Evolutionary conservation across 2,888 invertebrate species (phyloP), one percentile per base, ranked within the genome.

Genomic region (Brachypterus glaber): DNA sequence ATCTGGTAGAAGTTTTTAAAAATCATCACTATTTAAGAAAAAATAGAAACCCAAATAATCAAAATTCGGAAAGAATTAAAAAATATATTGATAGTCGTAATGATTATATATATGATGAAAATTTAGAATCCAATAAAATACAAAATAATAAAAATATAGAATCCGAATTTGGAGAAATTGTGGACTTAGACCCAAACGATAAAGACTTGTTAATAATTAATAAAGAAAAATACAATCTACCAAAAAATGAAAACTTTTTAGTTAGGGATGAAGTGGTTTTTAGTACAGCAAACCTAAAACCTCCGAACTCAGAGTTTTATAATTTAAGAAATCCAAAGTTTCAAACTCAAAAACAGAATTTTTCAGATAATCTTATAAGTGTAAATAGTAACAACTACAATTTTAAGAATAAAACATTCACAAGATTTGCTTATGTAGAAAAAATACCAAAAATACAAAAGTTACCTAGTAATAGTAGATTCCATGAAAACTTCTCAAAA

Each of bases 101-200:
- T 9, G 21, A 21, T 21, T 21, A 7, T 21, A 21, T 7, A 7
- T 9, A 5, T 21, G 21, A 21, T 7, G 21, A 21, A 5, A 21
- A 21, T 9, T 21, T 35, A 35, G 40, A 34, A 30, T 46, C 11
- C 39, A 48, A 26, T 48, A 46, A 29, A 45, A 48, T 38, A 47
- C 30, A 13, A 5, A 29, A 41, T 30, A 40, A 43, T 3, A 41
- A 48, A 9, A 16, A 40, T n/a, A n/a, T 50, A 12, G 49, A 48
- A 32, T 50, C 50, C 2, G 52, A 50, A 11, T 48, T 41, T 33
- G 52, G 48, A 4, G 38, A 47, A 24, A 39, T 51, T 18, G 35
- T 40, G 2, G 39, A 38, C 11, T 4, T 15, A 24, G 33, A 9
- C 14, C 17, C 11, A 39, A 24, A 11, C 17, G 37, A 2, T 30